A percentile compares a stretch with the other conserved stretches of the same genome.
Evolutionary conservation across 2,888 invertebrate species (phyloP).

Genomic region (Crematogaster levior): DNA sequence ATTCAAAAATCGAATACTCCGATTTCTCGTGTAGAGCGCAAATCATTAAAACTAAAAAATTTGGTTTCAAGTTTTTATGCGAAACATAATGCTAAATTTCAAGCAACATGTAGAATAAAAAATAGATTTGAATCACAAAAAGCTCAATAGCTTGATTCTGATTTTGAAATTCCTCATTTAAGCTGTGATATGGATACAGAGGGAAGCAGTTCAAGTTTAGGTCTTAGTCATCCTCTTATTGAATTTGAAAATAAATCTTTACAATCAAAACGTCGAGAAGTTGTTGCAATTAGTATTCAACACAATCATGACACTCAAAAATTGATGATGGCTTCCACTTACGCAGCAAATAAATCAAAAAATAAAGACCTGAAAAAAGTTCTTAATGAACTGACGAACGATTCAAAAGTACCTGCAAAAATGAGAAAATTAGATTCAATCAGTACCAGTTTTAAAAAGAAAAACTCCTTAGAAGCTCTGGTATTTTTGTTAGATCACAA

Average conservation of each 20-base stretch:
- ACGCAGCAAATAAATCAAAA: not conserved
- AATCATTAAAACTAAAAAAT: not conserved
- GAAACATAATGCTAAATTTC: not conserved
- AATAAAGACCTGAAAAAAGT: not conserved
- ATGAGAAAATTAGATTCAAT: not conserved
- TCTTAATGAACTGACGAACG: not conserved
- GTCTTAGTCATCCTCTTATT: slow-evolving; percentile 9
- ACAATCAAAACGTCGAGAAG: not conserved
- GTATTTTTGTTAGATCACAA: not conserved
- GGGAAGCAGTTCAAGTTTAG: slow-evolving; percentile 2
- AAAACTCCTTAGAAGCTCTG: not conserved
- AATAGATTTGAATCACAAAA: not conserved
- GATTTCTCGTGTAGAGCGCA: not conserved
- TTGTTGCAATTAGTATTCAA: slow-evolving; percentile 15
- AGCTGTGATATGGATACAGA: not conserved
- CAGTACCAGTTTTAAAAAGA: not conserved
- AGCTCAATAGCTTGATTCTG: not conserved
- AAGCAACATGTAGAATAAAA: not conserved
- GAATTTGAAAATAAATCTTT: slow-evolving; percentile 23
- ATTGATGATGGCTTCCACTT: slow-evolving; percentile 14
- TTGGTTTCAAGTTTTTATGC: not conserved
- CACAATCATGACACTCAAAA: not conserved
- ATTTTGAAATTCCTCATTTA: not conserved
- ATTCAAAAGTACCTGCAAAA: not conserved
- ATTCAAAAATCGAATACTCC: slow-evolving; percentile 1